Base-by-base conservation (phyloP, 2,113 vertebrate genomes). In the Rousettus leschenaultii region DNA sequence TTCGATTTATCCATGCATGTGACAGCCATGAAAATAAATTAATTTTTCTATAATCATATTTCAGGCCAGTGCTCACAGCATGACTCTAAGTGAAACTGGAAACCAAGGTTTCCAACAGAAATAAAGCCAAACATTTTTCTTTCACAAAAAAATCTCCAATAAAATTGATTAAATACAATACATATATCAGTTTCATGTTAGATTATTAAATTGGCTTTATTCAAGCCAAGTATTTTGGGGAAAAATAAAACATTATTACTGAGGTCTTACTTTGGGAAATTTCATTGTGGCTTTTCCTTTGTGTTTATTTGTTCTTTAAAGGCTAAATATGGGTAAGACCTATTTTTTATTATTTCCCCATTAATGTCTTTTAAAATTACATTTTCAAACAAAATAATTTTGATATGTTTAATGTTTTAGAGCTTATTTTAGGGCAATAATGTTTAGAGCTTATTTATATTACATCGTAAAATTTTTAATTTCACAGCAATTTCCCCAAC, bases 361-460 rank as follows among this genome's bases (percentile, higher is more conserved):
- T n/a, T 79, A 12, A 82, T 89, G 26, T 48, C 10, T 92, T 82
- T 80, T 35, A 57, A 86, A 89, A 94, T 75, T 73, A 33, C 3
- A n/a, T 91, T 91, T 90, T 73, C 33, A 51, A 78, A 71, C 63
- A 53, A 91, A 87, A 90, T 59, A 38, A 93, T 74, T 86, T 84
- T 51, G 30, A 70, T 66, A 73, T 78, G 24, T 40, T 91, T 87
- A 83, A n/a, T 78, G n/a, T n/a, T n/a, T n/a, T n/a, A n/a, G n/a
- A n/a, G n/a, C n/a, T n/a, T n/a, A n/a, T n/a, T n/a, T n/a, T n/a
- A n/a, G n/a, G 9, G 82, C 4, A 92, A 75, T 73, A 40, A 48
- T 75, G 1, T 78, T 87, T 59, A 83, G 84, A 59, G 30, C 5
- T 40, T 51, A 57, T 66, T 45, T 45, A 19, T 85, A 66, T 55